phyloP scores from a whole-genome alignment of 2,888 invertebrate species.

The Mechanitis mazaeus region DNA sequence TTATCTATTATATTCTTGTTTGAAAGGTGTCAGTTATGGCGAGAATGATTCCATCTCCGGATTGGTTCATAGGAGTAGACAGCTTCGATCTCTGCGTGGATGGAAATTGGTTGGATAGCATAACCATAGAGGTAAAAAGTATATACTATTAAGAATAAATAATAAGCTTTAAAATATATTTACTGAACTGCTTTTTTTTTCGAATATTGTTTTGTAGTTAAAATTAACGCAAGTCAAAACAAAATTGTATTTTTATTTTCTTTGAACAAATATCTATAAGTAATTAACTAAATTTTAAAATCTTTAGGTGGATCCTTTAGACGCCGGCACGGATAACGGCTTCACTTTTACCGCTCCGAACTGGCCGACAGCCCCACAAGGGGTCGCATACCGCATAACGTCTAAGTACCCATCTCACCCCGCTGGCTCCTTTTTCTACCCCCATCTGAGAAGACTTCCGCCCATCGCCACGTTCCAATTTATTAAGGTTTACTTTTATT shows the following conservation, averaged over 20 bases:
- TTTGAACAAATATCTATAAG: no score
- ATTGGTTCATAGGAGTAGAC: constrained; percentile 96
- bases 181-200: no score
- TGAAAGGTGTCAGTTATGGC: constrained; percentile 91
- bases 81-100: constrained; percentile 93
- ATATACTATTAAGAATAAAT: no score
- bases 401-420: constrained; percentile 93
- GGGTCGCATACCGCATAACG: constrained; percentile 91
- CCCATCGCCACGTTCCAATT: constrained; percentile 94
- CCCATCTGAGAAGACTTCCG: constrained; percentile 89
- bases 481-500: constrained; percentile 82
- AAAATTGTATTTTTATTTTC: background rate
- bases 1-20: constrained; percentile 11
- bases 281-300: constrained; percentile 1
- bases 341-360: constrained; percentile 98
- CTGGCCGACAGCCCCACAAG: constrained; percentile 94
- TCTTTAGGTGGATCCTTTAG: constrained; percentile 88
- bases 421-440: constrained; percentile 96
- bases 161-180: no score
- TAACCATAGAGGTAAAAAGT: constrained; percentile 85
- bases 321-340: constrained; percentile 96
- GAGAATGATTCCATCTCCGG: constrained; percentile 94
- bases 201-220: no score
- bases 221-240: constrained; percentile 19
- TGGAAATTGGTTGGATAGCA: constrained; percentile 93